These are phyloP conservation scores for Macquaria australasica DNA, from an alignment of 2,113 vertebrate genomes.

Conservation along the genomic window DNA sequence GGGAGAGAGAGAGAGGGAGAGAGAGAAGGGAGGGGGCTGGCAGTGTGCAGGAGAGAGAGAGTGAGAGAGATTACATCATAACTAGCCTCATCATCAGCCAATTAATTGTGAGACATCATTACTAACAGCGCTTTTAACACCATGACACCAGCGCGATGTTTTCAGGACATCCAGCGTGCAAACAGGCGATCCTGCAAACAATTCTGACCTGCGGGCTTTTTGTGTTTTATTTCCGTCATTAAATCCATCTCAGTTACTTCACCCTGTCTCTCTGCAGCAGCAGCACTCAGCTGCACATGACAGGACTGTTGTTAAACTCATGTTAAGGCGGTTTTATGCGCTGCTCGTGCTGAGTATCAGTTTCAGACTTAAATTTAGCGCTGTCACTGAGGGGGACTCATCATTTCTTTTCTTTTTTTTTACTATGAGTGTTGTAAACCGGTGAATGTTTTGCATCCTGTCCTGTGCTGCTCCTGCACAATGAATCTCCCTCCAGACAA, in stretches of 20 bases:
- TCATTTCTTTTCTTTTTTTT: slow-evolving; percentile 11
- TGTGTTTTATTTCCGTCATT: neutral
- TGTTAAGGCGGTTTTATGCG: slow-evolving; percentile 3
- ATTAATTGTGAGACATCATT: slow-evolving; percentile 74
- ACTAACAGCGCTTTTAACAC: slow-evolving; percentile 68
- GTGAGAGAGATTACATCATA: slow-evolving; percentile 82
- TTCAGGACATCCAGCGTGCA: slow-evolving; percentile 19
- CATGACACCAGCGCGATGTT: slow-evolving; percentile 46
- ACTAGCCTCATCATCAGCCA: slow-evolving; percentile 83
- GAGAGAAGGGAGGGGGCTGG: slow-evolving; percentile 41
- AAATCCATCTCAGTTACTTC: neutral
- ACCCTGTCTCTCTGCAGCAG: slow-evolving; percentile 5
- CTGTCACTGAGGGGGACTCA: neutral
- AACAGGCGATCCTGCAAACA: neutral
- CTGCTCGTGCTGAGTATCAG: neutral
- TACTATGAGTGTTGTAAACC: neutral
- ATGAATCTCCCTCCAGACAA: neutral
- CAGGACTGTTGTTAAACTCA: slow-evolving; percentile 11
- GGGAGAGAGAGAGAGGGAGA: slow-evolving; percentile 40
- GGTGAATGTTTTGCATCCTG: neutral
- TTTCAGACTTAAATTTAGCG: neutral
- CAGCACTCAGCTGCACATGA: slow-evolving; percentile 7
- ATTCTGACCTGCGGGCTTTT: neutral
- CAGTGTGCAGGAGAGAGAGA: slow-evolving; percentile 55
- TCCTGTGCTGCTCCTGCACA: neutral